These are phyloP conservation scores for Oxygymnocypris stewartii DNA, from an alignment of 2,113 vertebrate genomes.

Conservation along the genomic window DNA sequence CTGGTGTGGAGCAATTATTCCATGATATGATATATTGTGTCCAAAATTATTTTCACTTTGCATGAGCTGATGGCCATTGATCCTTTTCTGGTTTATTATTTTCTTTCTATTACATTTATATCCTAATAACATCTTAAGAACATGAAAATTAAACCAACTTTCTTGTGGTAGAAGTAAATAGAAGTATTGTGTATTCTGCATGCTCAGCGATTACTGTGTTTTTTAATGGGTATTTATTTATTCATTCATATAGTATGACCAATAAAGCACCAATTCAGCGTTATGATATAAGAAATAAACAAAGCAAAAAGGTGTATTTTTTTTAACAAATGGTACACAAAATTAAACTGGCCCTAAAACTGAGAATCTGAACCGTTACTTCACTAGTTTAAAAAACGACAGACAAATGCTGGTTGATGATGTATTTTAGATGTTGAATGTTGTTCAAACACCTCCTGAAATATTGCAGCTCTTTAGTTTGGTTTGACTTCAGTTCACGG, in stretches of 20 bases:
- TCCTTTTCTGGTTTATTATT: neutral
- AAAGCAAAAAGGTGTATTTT: neutral
- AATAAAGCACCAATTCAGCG: neutral
- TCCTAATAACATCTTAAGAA: slow-evolving; percentile 2
- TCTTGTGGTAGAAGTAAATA: neutral
- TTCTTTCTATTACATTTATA: neutral
- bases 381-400: too few relatives aligned
- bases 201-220: neutral
- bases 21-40: neutral
- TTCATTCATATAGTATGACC: neutral
- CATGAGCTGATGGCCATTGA: neutral
- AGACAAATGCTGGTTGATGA: neutral
- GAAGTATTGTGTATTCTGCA: neutral
- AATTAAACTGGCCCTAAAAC: neutral
- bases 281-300: neutral
- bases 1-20: neutral
- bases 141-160: neutral
- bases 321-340: neutral
- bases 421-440: neutral
- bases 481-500: neutral
- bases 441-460: neutral
- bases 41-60: neutral
- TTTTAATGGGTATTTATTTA: neutral
- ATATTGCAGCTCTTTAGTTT: neutral
- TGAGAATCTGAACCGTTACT: neutral